Base-by-base conservation (phyloP, 2,888 invertebrate species). In the Andrena chrysosceles region DNA sequence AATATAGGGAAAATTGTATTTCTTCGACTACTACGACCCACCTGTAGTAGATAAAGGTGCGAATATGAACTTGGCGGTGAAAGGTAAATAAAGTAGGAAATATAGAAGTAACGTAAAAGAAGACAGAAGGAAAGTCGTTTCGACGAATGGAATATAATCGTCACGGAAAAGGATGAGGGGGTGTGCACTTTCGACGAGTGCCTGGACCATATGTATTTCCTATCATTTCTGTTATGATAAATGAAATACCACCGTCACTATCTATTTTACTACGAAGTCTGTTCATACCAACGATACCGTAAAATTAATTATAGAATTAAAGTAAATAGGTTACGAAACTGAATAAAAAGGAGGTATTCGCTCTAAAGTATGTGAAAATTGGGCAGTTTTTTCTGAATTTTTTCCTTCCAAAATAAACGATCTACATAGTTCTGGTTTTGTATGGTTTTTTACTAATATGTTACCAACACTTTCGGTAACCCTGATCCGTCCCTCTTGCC, bases 161-260 rank as follows among this genome's bases (percentile, higher is more conserved):
- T 66, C 29, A 29, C 52, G 72, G 54, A 77, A 72, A 72, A 67
- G 52, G 66, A 68, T 68, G 52, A 59, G 62, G 35, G 59, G 71
- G 52, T 48, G 62, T 52, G 54, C 33, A 20, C 56, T 59, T n/a
- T n/a, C 63, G 48, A 23, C 29, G 63, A 60, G 54, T 68, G 68
- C 33, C 54, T 77, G 52, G 29, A 48, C 62, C 82, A 74, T 70
- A 71, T 64, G 83, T 10, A 68, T 72, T 64, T 64, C 66, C 54
- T 83, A 83, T 84, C 72, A 78, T 66, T 54, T 67, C 48, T 54
- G 68, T 62, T 64, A 69, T 59, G 83, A 79, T 56, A 66, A 73
- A 73, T 70, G 63, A 76, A 73, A 83, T 83, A 49, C 62, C 20
- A 60, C 67, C 49, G 5, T 48, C 13, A 69, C 23, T 68, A n/a